Evolutionary conservation across 2,888 invertebrate genomes (phyloP).

Genomic region (Ceriagrion tenellum): DNA sequence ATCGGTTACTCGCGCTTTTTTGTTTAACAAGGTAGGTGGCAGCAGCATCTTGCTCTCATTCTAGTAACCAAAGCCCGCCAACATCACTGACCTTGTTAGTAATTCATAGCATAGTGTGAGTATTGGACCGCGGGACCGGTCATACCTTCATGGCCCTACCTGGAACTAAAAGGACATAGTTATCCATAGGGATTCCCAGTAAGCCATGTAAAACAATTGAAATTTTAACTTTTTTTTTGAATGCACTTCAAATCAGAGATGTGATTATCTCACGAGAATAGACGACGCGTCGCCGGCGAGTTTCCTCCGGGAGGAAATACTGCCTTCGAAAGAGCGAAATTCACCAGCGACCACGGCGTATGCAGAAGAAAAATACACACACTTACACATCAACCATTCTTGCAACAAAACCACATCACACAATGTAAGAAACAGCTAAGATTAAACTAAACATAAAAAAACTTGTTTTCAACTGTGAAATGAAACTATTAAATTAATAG

Average conservation of each 20-base stretch:
- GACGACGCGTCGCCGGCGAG: background rate
- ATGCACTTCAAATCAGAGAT: background rate
- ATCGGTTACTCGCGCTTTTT: slow-evolving; percentile 6
- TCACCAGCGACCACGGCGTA: background rate
- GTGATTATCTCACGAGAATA: background rate
- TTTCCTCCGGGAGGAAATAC: background rate
- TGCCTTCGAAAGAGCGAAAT: background rate
- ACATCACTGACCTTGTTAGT: slow-evolving; percentile 63
- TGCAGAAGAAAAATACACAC: background rate
- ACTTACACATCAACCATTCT: background rate
- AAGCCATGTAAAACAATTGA: background rate
- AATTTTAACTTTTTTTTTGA: background rate
- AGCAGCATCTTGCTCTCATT: slow-evolving; percentile 13
- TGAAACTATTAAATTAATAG: too few relatives aligned
- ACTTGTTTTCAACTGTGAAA: too few relatives aligned
- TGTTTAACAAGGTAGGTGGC: slow-evolving; percentile 18
- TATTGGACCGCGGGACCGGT: slow-evolving; percentile 60
- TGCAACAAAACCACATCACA: too few relatives aligned
- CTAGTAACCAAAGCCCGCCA: slow-evolving; percentile 59
- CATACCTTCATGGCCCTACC: slow-evolving; percentile 61
- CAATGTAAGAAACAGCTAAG: too few relatives aligned
- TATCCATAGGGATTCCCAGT: slow-evolving; percentile 26
- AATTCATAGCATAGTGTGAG: slow-evolving; percentile 51
- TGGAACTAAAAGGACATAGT: slow-evolving; percentile 63
- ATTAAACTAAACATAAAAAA: too few relatives aligned